Conservation (phyloP, 1,140 invertebrate species). For the Tetraneura akinire region DNA sequence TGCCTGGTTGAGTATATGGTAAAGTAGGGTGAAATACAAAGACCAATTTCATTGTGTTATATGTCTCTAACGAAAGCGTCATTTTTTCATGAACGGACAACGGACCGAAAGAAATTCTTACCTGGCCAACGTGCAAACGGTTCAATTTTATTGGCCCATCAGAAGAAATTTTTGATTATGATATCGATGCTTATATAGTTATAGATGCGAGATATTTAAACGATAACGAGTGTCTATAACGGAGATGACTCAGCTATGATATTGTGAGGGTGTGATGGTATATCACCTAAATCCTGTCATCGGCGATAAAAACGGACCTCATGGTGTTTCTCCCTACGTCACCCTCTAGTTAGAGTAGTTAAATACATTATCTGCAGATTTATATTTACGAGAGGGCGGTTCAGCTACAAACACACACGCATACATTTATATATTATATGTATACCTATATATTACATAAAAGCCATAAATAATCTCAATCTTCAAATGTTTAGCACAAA, state of each 20-base stretch:
- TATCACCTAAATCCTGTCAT: constrained; percentile 41
- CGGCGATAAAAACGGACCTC: constrained; percentile 46
- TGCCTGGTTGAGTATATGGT: background rate
- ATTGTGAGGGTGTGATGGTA: constrained; percentile 31
- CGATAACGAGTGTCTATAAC: constrained; percentile 18
- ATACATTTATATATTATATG: background rate
- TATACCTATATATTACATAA: background rate
- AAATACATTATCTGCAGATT: constrained; percentile 49
- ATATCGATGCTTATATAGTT: background rate
- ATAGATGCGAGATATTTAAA: background rate
- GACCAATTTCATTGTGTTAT: constrained; percentile 15
- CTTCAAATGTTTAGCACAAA: background rate
- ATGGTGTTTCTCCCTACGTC: constrained; percentile 6
- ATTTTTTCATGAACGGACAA: constrained; percentile 16
- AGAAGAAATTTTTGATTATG: background rate
- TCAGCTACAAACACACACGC: background rate
- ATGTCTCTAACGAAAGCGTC: background rate
- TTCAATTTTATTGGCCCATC: background rate
- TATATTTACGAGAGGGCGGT: constrained; percentile 30
- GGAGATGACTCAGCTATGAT: constrained; percentile 17
- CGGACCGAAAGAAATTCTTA: background rate
- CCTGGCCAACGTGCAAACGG: too few relatives aligned
- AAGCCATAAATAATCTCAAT: constrained; percentile 11
- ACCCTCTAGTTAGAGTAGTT: constrained; percentile 25
- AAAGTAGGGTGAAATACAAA: background rate